Base-by-base conservation (phyloP, 2,797 vertebrate species). In the Argyrosomus regius region DNA sequence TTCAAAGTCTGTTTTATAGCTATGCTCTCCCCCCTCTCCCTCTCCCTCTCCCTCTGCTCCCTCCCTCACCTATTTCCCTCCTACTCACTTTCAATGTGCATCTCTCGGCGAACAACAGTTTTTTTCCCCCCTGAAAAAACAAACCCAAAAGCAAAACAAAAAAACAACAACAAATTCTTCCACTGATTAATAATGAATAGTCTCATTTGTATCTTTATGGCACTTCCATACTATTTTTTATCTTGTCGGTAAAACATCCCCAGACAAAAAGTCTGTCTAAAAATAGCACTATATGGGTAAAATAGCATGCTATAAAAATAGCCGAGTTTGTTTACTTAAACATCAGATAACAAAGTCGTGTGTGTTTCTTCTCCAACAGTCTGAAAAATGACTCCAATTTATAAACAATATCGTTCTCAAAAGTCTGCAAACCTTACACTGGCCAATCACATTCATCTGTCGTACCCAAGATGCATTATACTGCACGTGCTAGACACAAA, bases 1-100 rank as follows among this genome's bases (percentile, higher is more conserved):
- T 83, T 83, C 82, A 84, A 74, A 83, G 80, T 84, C 82, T 77
- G 80, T 85, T 92, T 91, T 93, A 93, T 91, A 93, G 83, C 82
- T 20, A 1, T 18, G 8, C 78, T 77, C 62, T 35, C 70, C 3
- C 73, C 56, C 41, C 12, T 48, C 80, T 28, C 18, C 35, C 64
- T 14, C 70, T 9, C 76, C 5, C 70, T 24, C 48, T 17, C 49
- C 57, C 28, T 10, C 54, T 31, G 9, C 17, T 67, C 80, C 75
- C 82, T 76, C 85, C 54, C 81, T 71, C 69, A 68, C 57, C 62
- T 63, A 1, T 61, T 73, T 13, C 65, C 48, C 66, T 74, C 72
- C 63, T 53, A 66, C 78, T 58, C 65, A 39, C 43, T 67, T 68
- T 60, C 48, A 77, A 59, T 7, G 56, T 59, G 67, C 46, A 81